Percentiles rank a stretch among this genome's conserved stretches.
Conservation (phyloP, 2,797 vertebrate species). For the Crax fasciolata region DNA sequence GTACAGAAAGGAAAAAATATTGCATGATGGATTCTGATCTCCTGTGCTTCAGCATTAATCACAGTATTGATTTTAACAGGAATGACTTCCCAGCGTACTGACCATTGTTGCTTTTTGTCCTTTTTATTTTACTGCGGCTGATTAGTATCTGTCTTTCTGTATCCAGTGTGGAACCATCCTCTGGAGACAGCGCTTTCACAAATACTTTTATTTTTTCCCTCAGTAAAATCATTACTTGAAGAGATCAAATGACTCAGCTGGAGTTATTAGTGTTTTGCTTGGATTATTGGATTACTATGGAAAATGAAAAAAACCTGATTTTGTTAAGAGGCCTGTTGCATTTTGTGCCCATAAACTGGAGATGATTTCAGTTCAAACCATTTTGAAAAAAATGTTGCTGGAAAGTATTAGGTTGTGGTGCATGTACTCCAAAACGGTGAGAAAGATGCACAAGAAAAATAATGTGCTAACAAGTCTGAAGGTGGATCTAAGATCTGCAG, state of each 20-base stretch:
- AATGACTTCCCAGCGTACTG: conserved; percentile 39
- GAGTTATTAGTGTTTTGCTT: background rate
- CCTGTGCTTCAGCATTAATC: conserved; percentile 62
- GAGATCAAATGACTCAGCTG: background rate
- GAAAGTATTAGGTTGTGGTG: background rate
- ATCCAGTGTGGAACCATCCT: background rate
- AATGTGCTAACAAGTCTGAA: background rate
- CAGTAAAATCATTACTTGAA: conserved; percentile 34
- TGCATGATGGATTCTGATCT: conserved; percentile 59
- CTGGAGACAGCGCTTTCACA: conserved; percentile 7
- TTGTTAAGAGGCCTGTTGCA: background rate
- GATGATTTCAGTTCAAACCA: background rate
- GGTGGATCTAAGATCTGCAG: background rate
- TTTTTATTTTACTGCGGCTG: background rate
- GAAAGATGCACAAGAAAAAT: background rate
- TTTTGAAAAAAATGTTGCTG: background rate
- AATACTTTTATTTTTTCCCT: background rate
- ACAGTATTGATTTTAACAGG: conserved; percentile 64
- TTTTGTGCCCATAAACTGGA: background rate
- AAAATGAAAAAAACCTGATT: background rate
- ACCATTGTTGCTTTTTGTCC: conserved; percentile 18
- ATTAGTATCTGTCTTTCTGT: conserved; percentile 3
- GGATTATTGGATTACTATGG: background rate
- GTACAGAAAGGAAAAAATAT: conserved; percentile 57
- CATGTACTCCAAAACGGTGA: background rate